Evolutionary conservation across 2,113 vertebrate genomes (phyloP).

Genomic region (Sitta europaea): DNA sequence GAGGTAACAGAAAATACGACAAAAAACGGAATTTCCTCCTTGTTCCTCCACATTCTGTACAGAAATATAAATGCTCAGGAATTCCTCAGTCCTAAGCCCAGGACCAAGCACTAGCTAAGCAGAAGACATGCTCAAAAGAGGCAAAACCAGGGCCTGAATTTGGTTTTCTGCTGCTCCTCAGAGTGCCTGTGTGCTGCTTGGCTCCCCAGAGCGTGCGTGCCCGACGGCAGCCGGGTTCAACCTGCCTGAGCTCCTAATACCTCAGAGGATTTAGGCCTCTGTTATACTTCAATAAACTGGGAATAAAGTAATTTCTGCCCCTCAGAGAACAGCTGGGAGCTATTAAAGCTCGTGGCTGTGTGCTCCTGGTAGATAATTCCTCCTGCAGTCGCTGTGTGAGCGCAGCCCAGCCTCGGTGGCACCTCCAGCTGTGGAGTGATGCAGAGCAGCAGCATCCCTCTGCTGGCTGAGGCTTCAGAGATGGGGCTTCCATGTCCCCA

Average conservation of each 20-base stretch:
- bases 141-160: neutral
- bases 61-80: neutral
- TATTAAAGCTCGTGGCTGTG: constrained; percentile 11
- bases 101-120: neutral
- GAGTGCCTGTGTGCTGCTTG: neutral
- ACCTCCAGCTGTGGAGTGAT: neutral
- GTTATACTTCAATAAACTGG: constrained; percentile 44
- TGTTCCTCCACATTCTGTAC: neutral
- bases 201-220: neutral
- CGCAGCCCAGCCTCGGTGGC: neutral
- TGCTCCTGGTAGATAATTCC: neutral
- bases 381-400: neutral
- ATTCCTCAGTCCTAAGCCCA: neutral
- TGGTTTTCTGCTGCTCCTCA: neutral
- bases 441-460: neutral
- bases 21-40: neutral
- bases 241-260: constrained; percentile 5
- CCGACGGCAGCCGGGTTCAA: neutral
- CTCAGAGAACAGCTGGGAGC: constrained; percentile 35
- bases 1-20: neutral
- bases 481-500: neutral
- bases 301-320: constrained; percentile 39
- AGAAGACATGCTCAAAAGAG: neutral
- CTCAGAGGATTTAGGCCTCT: constrained; percentile 33
- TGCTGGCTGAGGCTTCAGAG: neutral